phyloP scores from a whole-genome alignment of 2,113 vertebrate genomes.

The Lycaon pictus region DNA sequence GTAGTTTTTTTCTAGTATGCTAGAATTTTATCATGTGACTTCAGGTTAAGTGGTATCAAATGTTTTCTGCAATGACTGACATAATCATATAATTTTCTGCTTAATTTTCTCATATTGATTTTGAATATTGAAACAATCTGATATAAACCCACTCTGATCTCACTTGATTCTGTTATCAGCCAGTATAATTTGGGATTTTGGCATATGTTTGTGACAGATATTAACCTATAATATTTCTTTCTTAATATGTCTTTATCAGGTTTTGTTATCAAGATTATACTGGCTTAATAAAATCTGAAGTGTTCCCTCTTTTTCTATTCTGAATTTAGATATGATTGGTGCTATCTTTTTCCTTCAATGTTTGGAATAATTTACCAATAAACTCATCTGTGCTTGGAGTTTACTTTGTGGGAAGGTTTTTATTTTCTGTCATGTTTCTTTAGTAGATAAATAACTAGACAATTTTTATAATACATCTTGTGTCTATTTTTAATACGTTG shows the following conservation, averaged over 20 bases:
- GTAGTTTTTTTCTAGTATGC: background rate
- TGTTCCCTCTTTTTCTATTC: background rate
- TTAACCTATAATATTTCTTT: constrained; percentile 19
- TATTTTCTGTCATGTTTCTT: background rate
- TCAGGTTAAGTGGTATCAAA: background rate
- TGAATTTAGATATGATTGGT: background rate
- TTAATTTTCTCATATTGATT: constrained; percentile 7
- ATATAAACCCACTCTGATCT: background rate
- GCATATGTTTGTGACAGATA: background rate
- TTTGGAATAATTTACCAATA: constrained; percentile 30
- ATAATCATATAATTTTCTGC: background rate
- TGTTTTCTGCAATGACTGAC: constrained; percentile 5
- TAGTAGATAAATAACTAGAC: background rate
- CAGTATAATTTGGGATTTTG: background rate
- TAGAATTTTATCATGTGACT: background rate
- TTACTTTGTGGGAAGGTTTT: background rate
- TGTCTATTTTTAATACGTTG: background rate
- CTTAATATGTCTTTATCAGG: background rate
- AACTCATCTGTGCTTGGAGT: background rate
- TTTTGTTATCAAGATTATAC: constrained; percentile 32
- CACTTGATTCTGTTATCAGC: background rate
- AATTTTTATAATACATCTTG: background rate
- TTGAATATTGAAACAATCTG: background rate
- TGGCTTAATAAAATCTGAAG: background rate
- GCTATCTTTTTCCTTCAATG: background rate